A percentile compares a stretch with the other conserved stretches of the same genome.
These are phyloP conservation scores for Centropyge bicolor DNA, from an alignment of 2,797 vertebrate species.

Conservation along the genomic window DNA sequence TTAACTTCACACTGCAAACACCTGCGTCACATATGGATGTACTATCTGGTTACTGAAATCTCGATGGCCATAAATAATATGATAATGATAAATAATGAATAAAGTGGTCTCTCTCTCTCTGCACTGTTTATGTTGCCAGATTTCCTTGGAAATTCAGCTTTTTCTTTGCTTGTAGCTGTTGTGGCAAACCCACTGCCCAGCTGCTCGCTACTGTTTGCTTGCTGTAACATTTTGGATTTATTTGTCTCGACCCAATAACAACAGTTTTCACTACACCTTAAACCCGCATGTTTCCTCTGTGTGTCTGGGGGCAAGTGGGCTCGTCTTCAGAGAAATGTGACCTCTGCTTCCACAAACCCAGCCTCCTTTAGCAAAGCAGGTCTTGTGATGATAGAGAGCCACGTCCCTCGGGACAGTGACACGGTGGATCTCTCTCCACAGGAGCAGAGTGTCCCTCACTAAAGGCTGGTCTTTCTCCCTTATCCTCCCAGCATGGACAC, in stretches of 20 bases:
- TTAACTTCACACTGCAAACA: not conserved
- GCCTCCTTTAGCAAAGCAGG: no score
- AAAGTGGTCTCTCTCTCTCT: no score
- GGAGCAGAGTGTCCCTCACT: not conserved
- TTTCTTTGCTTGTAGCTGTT: not conserved
- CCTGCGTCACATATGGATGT: not conserved
- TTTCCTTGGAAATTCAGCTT: not conserved
- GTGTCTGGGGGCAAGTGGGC: not conserved
- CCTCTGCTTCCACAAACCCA: constrained; percentile 3
- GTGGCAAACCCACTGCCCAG: not conserved
- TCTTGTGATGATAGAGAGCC: not conserved
- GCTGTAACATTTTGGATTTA: not conserved
- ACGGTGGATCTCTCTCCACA: not conserved
- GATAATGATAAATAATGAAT: no score
- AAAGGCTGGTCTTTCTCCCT: no score
- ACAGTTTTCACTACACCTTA: not conserved
- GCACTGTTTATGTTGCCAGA: not conserved
- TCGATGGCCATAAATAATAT: no score
- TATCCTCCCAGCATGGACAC: not conserved
- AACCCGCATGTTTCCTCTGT: not conserved
- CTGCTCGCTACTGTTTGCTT: not conserved
- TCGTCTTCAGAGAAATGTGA: not conserved
- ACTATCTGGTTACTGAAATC: not conserved
- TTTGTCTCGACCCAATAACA: not conserved
- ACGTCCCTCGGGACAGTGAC: not conserved